phyloP scores from a whole-genome alignment of 2,113 vertebrate species.

The Oncorhynchus clarkii region DNA sequence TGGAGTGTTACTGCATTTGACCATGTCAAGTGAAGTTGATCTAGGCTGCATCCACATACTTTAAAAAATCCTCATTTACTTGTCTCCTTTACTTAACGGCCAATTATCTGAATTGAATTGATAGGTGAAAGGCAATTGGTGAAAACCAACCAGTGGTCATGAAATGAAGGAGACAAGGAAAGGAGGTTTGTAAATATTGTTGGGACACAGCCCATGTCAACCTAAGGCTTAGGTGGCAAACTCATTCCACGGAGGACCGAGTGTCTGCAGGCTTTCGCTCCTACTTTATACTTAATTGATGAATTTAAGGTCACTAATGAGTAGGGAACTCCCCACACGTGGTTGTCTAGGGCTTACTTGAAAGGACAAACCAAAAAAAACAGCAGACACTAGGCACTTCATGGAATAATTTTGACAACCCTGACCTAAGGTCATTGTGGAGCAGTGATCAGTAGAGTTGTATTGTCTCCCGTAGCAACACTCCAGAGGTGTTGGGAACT shows the following conservation, averaged over 20 bases:
- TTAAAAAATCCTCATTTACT: slow-evolving; percentile 58
- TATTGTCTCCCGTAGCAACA: slow-evolving; percentile 54
- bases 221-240: slow-evolving; percentile 8
- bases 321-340: no score
- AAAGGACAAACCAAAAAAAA: no score
- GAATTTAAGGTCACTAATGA: no score
- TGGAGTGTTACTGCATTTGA: slow-evolving; percentile 82
- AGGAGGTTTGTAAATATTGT: slow-evolving; percentile 34
- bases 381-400: no score
- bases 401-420: background rate
- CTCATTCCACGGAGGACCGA: no score
- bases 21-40: slow-evolving; percentile 37
- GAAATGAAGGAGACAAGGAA: slow-evolving; percentile 16
- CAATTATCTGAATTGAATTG: background rate
- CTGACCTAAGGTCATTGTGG: slow-evolving; percentile 74
- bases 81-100: slow-evolving; percentile 50
- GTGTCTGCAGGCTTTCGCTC: no score
- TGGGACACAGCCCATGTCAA: slow-evolving; percentile 27
- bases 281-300: no score
- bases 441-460: slow-evolving; percentile 72
- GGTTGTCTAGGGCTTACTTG: no score
- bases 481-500: slow-evolving; percentile 71
- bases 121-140: background rate
- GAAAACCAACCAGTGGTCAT: background rate
- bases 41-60: slow-evolving; percentile 32